A percentile compares a stretch with the other conserved stretches of the same genome.
Conservation (phyloP, 2,797 vertebrate species). For the Cuculus canorus region DNA sequence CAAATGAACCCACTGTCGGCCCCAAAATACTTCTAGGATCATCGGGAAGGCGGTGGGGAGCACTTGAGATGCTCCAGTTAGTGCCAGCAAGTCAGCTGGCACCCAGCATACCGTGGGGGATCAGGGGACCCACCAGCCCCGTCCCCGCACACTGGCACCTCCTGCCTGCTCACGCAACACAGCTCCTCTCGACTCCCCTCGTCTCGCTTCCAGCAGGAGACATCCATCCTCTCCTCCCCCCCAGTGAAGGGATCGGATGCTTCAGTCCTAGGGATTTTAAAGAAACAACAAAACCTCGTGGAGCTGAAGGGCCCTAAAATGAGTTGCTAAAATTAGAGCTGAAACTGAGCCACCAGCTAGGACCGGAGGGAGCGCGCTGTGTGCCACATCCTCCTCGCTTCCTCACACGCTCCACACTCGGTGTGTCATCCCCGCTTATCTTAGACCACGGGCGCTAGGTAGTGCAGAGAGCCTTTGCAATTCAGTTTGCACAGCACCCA, state of each 20-base stretch:
- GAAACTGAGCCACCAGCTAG: conserved; percentile 50
- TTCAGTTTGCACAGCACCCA: background rate
- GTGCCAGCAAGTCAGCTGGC: background rate
- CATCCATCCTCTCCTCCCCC: background rate
- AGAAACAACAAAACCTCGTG: conserved; percentile 7
- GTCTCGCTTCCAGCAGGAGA: background rate
- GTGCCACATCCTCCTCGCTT: conserved; percentile 63
- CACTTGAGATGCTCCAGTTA: background rate
- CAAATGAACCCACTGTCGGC: background rate
- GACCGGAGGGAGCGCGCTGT: background rate
- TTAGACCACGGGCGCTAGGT: background rate
- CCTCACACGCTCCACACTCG: conserved; percentile 34
- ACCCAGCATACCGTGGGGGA: background rate
- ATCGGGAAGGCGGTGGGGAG: rapidly evolving
- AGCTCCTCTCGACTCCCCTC: background rate
- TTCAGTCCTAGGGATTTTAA: background rate
- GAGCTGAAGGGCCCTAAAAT: conserved; percentile 6
- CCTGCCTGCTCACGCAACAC: background rate
- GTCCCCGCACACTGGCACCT: background rate
- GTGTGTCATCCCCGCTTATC: conserved; percentile 55
- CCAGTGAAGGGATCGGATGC: rapidly evolving
- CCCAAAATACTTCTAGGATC: background rate
- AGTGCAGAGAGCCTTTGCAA: background rate
- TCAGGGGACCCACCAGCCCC: background rate
- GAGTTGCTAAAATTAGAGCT: conserved; percentile 62